Conservation (phyloP, 1,140 invertebrate genomes). For the Magallana ariakensis region DNA sequence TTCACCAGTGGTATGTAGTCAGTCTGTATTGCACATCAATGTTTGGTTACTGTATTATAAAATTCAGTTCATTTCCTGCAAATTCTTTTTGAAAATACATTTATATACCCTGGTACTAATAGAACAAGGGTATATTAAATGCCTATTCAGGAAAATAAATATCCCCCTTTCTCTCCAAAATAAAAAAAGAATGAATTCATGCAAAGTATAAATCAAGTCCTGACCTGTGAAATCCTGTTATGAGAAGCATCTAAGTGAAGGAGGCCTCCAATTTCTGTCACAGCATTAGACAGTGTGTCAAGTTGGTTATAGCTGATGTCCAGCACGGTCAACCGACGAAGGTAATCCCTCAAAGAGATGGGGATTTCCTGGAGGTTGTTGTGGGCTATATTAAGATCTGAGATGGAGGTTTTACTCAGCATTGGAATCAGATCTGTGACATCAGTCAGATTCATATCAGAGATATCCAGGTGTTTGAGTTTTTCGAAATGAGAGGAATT, state of each 20-base stretch:
- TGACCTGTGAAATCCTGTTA: slow-evolving; percentile 57
- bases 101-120: too few species aligned
- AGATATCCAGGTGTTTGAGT: slow-evolving; percentile 59
- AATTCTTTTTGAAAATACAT: too few species aligned
- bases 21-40: too few species aligned
- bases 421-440: slow-evolving; percentile 56
- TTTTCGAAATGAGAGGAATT: slow-evolving; percentile 59
- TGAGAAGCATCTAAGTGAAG: slow-evolving; percentile 63
- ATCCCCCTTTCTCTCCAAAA: too few species aligned
- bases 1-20: too few species aligned
- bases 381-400: slow-evolving; percentile 60
- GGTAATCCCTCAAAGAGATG: slow-evolving; percentile 49
- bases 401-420: slow-evolving; percentile 43
- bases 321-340: slow-evolving; percentile 52
- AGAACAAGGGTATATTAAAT: too few species aligned
- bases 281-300: slow-evolving; percentile 32
- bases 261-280: slow-evolving; percentile 58
- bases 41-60: too few species aligned
- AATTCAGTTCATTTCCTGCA: too few species aligned
- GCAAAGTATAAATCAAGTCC: too few species aligned
- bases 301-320: slow-evolving; percentile 64
- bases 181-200: too few species aligned
- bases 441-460: slow-evolving; percentile 59
- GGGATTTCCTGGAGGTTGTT: slow-evolving; percentile 61
- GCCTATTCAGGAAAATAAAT: too few species aligned